Conservation (phyloP, 2,888 invertebrate genomes). For the Orgyia antiqua region DNA sequence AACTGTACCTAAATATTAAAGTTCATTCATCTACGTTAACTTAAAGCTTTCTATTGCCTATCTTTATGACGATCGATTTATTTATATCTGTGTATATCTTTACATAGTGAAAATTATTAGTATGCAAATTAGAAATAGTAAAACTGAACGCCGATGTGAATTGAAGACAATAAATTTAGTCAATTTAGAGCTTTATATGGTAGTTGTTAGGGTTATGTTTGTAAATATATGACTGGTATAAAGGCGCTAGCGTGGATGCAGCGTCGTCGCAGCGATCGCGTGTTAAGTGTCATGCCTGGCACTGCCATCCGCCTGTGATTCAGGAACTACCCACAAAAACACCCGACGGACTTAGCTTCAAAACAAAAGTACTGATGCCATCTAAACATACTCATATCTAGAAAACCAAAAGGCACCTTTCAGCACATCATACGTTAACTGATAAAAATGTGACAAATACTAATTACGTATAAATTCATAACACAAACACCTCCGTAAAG, state of each 20-base stretch:
- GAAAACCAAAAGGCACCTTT: neutral
- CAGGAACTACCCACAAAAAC: conserved; percentile 61
- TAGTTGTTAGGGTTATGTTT: conserved; percentile 41
- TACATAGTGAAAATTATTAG: no score
- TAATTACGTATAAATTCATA: conserved; percentile 36
- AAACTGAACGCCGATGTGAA: conserved; percentile 28
- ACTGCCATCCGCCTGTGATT: conserved; percentile 63
- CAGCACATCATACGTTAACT: conserved; percentile 25
- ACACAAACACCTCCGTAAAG: conserved; percentile 31
- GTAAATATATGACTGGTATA: conserved; percentile 33
- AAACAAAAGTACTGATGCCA: conserved; percentile 46
- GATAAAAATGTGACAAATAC: conserved; percentile 28
- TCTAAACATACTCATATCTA: no score
- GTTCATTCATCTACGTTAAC: no score
- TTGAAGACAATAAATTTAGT: no score
- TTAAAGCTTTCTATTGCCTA: no score
- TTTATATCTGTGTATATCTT: no score
- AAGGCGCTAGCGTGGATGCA: conserved; percentile 47
- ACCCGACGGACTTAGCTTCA: conserved; percentile 43
- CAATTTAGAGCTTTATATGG: conserved; percentile 42
- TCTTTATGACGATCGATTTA: no score
- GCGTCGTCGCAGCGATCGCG: conserved; percentile 51
- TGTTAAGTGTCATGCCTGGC: conserved; percentile 70
- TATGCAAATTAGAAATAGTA: conserved; percentile 37
- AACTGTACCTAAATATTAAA: no score